These are phyloP conservation scores for Callinectes sapidus DNA, from an alignment of 2,888 invertebrate genomes.

Conservation along the genomic window DNA sequence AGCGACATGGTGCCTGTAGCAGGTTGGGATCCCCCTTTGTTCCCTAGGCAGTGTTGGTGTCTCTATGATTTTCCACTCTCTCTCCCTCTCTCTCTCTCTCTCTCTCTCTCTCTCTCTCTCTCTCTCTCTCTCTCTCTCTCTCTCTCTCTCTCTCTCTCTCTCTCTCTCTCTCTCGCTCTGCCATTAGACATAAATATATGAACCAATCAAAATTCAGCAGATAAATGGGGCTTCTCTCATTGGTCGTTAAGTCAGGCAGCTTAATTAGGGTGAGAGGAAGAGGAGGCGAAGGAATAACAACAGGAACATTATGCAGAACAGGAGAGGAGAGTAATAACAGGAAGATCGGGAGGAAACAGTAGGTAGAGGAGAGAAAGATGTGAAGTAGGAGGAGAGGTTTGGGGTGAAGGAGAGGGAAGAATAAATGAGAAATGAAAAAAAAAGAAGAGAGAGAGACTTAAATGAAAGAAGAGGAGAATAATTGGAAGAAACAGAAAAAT, in stretches of 20 bases:
- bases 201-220: no score
- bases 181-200: no score
- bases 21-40: neutral
- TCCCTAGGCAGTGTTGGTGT: slow-evolving; percentile 9
- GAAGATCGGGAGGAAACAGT: neutral
- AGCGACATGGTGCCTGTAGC: slow-evolving; percentile 34
- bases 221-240: no score
- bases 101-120: slow-evolving; percentile 46
- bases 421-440: neutral
- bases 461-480: neutral
- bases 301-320: no score
- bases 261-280: neutral
- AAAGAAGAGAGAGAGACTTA: no score
- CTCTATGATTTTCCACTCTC: neutral
- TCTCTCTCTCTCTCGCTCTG: neutral
- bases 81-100: slow-evolving; percentile 17
- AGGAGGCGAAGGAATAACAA: neutral
- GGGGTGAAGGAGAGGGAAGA: neutral
- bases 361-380: slow-evolving; percentile 40
- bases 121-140: slow-evolving; percentile 36
- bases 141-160: neutral
- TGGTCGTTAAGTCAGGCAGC: no score
- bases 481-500: no score
- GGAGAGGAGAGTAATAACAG: no score
- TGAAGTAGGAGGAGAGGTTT: neutral